Conservation (phyloP, 2,797 vertebrate genomes). For the Chromis chromis region DNA sequence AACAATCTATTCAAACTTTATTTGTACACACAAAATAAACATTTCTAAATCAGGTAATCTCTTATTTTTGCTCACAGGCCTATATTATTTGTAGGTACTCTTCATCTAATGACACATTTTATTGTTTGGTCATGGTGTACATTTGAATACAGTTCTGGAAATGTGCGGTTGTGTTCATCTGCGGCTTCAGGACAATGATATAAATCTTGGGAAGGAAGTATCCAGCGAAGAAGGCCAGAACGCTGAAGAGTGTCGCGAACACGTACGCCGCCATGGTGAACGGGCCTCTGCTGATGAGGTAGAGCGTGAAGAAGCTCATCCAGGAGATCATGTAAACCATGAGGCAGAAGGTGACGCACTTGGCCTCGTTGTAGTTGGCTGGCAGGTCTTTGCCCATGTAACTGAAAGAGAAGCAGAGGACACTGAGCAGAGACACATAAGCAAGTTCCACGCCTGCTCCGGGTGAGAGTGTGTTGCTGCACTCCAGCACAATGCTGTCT, state of each 20-base stretch:
- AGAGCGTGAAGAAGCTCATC: constrained; percentile 86
- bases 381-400: constrained; percentile 90
- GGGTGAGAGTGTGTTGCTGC: constrained; percentile 79
- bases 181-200: constrained; percentile 83
- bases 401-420: constrained; percentile 86
- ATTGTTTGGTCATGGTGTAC: constrained; percentile 88
- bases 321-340: constrained; percentile 88
- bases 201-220: constrained; percentile 91
- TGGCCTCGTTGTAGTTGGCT: constrained; percentile 91
- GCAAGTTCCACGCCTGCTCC: constrained; percentile 71
- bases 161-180: constrained; percentile 86
- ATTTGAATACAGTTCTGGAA: constrained; percentile 91
- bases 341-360: constrained; percentile 88
- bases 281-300: constrained; percentile 80
- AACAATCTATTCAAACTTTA: background rate
- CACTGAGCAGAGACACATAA: constrained; percentile 78
- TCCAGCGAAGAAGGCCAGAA: constrained; percentile 84
- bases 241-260: constrained; percentile 83
- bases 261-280: constrained; percentile 82
- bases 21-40: no score
- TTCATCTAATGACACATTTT: constrained; percentile 13
- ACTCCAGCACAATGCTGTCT: constrained; percentile 79
- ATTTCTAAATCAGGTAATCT: no score
- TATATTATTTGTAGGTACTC: background rate
- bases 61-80: background rate